Conservation (phyloP, 1,140 invertebrate genomes). For the Gonioctena quinquepunctata region DNA sequence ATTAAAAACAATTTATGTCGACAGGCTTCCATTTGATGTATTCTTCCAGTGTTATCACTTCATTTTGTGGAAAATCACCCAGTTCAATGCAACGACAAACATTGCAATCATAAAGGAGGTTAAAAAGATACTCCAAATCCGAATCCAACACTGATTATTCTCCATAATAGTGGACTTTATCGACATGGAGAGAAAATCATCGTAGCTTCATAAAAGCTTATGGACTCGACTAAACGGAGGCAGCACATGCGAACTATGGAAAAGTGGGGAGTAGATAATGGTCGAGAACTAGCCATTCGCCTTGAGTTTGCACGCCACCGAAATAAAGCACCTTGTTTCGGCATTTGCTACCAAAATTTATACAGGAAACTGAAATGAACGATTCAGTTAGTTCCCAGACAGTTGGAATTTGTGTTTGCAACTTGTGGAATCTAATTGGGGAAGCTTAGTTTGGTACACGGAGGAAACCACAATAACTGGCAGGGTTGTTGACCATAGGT, state of each 20-base stretch:
- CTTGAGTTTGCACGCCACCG: conserved; percentile 4
- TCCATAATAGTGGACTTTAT: neutral
- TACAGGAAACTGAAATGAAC: conserved; percentile 13
- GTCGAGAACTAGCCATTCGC: conserved; percentile 10
- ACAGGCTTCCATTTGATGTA: too few relatives aligned
- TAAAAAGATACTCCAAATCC: neutral
- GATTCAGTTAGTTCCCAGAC: conserved; percentile 1
- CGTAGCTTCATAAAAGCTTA: conserved; percentile 17
- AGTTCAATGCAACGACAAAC: too few relatives aligned
- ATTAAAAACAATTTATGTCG: too few relatives aligned
- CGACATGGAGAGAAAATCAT: neutral
- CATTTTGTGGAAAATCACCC: too few relatives aligned
- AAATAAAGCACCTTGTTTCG: conserved; percentile 15
- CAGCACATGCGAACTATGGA: conserved; percentile 15
- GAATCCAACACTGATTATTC: neutral
- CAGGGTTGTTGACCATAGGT: neutral
- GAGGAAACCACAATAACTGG: neutral
- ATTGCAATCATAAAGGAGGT: too few relatives aligned
- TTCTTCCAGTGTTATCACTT: too few relatives aligned
- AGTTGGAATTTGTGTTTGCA: conserved; percentile 10
- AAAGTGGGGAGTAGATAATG: conserved; percentile 18
- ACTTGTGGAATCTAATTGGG: conserved; percentile 7
- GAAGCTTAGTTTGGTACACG: neutral
- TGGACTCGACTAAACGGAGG: neutral
- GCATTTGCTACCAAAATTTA: conserved; percentile 12